These are phyloP conservation scores for Psittacula derbiana DNA, from an alignment of 2,797 vertebrate genomes.

Conservation along the genomic window DNA sequence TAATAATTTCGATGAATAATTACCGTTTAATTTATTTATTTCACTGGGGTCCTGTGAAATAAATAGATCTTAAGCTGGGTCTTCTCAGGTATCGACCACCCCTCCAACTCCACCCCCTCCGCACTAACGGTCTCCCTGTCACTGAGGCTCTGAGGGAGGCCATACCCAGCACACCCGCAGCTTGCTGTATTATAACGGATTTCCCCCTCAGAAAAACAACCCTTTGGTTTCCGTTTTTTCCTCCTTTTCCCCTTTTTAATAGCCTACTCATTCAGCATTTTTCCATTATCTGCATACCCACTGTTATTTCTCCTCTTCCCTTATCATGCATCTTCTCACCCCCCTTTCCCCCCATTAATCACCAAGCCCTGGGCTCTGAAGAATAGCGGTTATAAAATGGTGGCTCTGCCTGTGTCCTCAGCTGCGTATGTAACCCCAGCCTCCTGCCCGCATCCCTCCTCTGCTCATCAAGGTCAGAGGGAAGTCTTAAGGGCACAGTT, in stretches of 20 bases:
- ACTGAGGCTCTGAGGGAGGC: neutral
- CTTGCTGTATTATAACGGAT: neutral
- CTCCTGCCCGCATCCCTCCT: neutral
- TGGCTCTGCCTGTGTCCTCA: neutral
- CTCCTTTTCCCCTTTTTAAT: neutral
- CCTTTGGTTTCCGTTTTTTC: neutral
- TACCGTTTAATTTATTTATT: neutral
- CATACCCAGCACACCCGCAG: neutral
- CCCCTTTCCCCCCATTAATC: neutral
- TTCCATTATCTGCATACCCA: neutral
- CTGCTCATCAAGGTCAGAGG: neutral
- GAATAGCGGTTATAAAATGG: neutral
- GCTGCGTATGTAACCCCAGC: neutral
- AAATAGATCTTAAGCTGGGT: rapidly evolving
- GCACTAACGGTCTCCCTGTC: neutral
- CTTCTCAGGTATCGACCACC: neutral
- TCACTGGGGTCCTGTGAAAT: neutral
- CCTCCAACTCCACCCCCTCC: neutral
- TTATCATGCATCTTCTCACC: neutral
- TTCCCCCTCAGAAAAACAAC: conserved; percentile 1
- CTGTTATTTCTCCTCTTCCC: neutral
- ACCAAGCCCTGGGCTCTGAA: neutral
- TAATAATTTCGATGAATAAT: neutral
- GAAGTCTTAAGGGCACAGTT: neutral
- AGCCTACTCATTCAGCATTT: neutral